Base-by-base conservation (phyloP, 2,113 vertebrate genomes). In the Athene noctua region DNA sequence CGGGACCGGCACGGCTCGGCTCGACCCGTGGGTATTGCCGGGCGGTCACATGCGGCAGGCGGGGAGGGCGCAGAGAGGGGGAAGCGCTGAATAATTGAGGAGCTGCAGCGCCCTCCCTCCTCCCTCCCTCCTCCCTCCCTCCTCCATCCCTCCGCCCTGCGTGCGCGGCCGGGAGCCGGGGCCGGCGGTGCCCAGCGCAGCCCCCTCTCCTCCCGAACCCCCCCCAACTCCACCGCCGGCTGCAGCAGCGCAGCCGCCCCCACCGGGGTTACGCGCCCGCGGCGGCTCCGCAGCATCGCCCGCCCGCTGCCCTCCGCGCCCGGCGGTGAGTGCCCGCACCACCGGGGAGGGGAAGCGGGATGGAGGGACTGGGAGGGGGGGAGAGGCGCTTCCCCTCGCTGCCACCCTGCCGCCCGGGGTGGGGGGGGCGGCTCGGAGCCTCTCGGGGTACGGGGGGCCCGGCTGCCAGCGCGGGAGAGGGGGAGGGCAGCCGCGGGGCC, bases 1-100 rank as follows among this genome's bases (percentile, higher is more conserved):
- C 9, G 47, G 38, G 47, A 23, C 9, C 55, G 47, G 25, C 44
- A 2, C 71, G 36, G 59, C 74, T 42, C 51, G 25, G 21, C 25
- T 38, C 62, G 46, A 8, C 25, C 78, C 78, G 49, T 4, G 68
- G 87, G 34, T 70, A 66, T 22, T 27, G 86, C 89, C 86, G 63
- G 65, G 83, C 82, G 81, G 87, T 93, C 87, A 93, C 96, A 85
- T 78, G 92, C 90, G 65, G 78, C 92, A 55, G 92, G 94, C 82
- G 90, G 94, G 67, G 86, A 87, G 77, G 46, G 58, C 17, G 49
- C 61, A 10, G 59, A 44, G 71, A 87, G 59, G 86, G 95, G 73
- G 86, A 92, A 92, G 91, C 80, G 72, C 96, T 97, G 97, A 97
- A 97, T 97, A 97, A 98, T 89, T 97, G 97, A 97, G 97, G 93